A percentile compares a stretch with the other conserved stretches of the same genome.
phyloP scores from a whole-genome alignment of 1,140 invertebrate species.

The Bombyx mandarina region DNA sequence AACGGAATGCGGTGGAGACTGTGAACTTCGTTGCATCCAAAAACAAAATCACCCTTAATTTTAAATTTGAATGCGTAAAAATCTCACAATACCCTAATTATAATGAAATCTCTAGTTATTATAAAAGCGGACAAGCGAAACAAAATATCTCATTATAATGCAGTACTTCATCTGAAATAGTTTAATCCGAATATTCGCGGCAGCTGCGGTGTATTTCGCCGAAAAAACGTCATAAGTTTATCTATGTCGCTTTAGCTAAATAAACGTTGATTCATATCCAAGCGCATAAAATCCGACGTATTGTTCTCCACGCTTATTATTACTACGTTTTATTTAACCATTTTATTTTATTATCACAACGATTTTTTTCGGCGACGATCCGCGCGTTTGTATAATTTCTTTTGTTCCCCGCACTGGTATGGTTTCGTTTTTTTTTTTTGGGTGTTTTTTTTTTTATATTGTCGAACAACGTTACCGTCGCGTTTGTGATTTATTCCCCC shows the following conservation, averaged over 20 bases:
- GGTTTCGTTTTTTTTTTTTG: slow-evolving; percentile 56
- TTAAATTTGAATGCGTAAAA: no score
- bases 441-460: slow-evolving; percentile 44
- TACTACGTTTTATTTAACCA: slow-evolving; percentile 61
- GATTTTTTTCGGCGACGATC: slow-evolving; percentile 60
- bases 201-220: slow-evolving; percentile 42
- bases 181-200: slow-evolving; percentile 54
- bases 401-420: slow-evolving; percentile 61
- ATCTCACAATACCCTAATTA: no score
- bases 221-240: slow-evolving; percentile 51
- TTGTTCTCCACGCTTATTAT: slow-evolving; percentile 65
- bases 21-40: background rate
- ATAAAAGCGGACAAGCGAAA: slow-evolving; percentile 42
- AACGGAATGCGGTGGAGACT: no score
- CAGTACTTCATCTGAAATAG: slow-evolving; percentile 50
- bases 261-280: slow-evolving; percentile 55
- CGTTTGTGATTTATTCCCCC: slow-evolving; percentile 63
- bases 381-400: slow-evolving; percentile 59
- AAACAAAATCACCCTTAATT: background rate
- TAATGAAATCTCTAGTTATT: slow-evolving; percentile 20
- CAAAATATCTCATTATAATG: slow-evolving; percentile 59
- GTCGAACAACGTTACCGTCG: slow-evolving; percentile 45
- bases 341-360: slow-evolving; percentile 68
- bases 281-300: slow-evolving; percentile 36
- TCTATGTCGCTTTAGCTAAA: slow-evolving; percentile 49